Base-by-base conservation (phyloP, 2,888 invertebrate species). In the Drosophila mayaguana region DNA sequence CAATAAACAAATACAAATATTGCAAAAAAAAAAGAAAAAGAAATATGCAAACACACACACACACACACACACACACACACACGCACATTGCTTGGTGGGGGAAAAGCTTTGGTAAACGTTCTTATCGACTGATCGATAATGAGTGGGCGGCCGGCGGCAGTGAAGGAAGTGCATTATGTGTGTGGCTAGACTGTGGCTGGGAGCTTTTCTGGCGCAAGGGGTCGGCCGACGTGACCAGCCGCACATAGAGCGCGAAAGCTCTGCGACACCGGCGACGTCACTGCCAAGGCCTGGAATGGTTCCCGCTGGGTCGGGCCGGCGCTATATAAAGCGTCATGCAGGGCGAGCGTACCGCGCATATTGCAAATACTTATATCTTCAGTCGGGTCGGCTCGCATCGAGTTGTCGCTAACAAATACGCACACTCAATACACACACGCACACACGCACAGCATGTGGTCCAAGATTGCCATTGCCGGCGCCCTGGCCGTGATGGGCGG, bases 81-180 rank as follows among this genome's bases (percentile, higher is more conserved):
- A 38, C 5, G 14, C 36, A 12, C 12, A 34, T 34, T 12, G 34
- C 36, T 1, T 14, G n/a, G 32, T 5, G 22, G 54, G 51, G 18
- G 28, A 50, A 78, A 69, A 75, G 73, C 73, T 77, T 77, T 45
- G 70, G 55, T 32, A 66, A 72, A 46, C 50, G 43, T 72, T 63
- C 82, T 83, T 83, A 87, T 87, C 84, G 75, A 72, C 70, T 68
- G 84, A 83, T 83, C 83, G 87, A 84, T 84, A 86, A 86, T 87
- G 57, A 63, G 54, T 54, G 34, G 55, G 43, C 40, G 59, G 42
- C 16, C 43, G 32, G 72, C 46, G 34, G 60, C 40, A 28, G 60
- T 48, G 63, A 54, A 72, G 72, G 76, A 74, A 78, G 76, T 83
- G 83, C 80, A 78, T 81, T 69, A 43, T 36, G 45, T 36, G 14